phyloP scores from a whole-genome alignment of 2,888 invertebrate genomes.

The Cloeon dipterum region DNA sequence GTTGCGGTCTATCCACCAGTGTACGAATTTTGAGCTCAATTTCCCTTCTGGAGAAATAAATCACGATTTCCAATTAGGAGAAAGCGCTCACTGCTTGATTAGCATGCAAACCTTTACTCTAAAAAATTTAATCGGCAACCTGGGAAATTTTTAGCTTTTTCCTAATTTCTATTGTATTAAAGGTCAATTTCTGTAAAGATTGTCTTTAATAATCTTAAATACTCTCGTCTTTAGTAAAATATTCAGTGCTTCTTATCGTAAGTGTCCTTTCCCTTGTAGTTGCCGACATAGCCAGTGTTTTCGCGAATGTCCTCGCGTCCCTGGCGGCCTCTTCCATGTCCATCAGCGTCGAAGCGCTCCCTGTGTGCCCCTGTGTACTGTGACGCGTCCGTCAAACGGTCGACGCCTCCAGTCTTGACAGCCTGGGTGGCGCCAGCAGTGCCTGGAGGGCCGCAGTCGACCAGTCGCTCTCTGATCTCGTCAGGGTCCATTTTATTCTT shows the following conservation, averaged over 20 bases:
- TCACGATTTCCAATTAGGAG: no score
- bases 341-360: conserved; percentile 18
- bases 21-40: no score
- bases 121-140: no score
- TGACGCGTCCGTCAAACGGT: conserved; percentile 18
- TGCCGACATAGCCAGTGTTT: conserved; percentile 17
- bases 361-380: conserved; percentile 20
- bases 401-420: conserved; percentile 14
- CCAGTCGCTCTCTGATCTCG: conserved; percentile 16
- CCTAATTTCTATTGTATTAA: no score
- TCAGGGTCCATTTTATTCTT: conserved; percentile 17
- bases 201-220: no score
- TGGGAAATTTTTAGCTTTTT: no score
- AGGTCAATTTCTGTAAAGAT: no score
- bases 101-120: no score
- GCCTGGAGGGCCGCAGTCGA: conserved; percentile 16
- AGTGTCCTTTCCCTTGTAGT: conserved; percentile 15
- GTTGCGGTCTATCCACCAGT: no score
- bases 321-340: conserved; percentile 18
- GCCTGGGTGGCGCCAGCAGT: conserved; percentile 12
- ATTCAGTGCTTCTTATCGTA: conserved; percentile 11
- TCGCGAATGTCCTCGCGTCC: conserved; percentile 16
- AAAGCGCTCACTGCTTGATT: no score
- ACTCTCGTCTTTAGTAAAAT: no score
- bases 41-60: no score